Evolutionary conservation across 2,797 vertebrate genomes (phyloP), one percentile per base, ranked within the genome.

Genomic region (Hydrophis major): DNA sequence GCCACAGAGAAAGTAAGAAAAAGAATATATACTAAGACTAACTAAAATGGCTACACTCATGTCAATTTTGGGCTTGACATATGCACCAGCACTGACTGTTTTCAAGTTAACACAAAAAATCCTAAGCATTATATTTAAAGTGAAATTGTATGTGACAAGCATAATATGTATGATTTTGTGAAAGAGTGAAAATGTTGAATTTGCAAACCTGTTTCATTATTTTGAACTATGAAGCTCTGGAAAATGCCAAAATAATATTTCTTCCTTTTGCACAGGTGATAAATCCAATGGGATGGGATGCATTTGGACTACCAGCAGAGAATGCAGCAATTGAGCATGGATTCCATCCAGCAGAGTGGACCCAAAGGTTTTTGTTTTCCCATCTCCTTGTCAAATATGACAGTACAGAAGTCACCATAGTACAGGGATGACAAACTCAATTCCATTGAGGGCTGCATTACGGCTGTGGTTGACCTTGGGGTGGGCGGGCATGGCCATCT

Each of bases 211-310:
- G 0, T 0, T 88, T 91, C 25, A 3, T 91, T 94, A n/a, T 93
- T 93, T 53, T 25, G 66, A 90, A 20, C n/a, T 86, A 37, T 57
- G 11, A 61, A 42, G 92, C 57, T 91, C 20, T 50, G 88, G 74
- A 55, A 89, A 2, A 47, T 91, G 92, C 13, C 1, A 47, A 53
- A 93, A 8, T 16, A 6, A 8, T 87, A 11, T 13, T 92, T 97
- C 93, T 94, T 74, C n/a, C 63, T 93, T 91, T 92, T 20, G 22
- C 92, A 27, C 95, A 99, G 99, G 99, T 99, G 92, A 97, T 99
- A 93, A 99, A 99, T 97, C 99, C 99, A 0, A 99, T 99, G 98
- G 99, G 99, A n/a, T 99, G 99, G 99, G 99, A 99, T 12, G 99
- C 99, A 0, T 99, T 99, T 92, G 99, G 99, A 53, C 98, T 99